Base-by-base conservation (phyloP, 2,113 vertebrate genomes). In the Falco punctatus region DNA sequence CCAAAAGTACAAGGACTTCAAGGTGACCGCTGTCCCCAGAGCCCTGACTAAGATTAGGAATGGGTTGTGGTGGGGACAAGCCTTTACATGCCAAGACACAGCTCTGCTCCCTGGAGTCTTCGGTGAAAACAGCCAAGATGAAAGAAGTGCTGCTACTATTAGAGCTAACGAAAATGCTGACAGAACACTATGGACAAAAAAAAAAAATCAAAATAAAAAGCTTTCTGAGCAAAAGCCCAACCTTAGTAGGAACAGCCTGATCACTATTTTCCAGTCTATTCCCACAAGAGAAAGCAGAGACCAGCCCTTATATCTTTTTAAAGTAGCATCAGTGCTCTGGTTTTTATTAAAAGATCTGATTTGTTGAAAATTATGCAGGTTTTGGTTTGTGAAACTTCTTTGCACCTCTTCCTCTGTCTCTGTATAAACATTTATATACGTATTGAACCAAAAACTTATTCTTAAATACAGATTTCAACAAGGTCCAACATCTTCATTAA, bases 281-380 rank as follows among this genome's bases (percentile, higher is more conserved):
- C 30, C 52, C 66, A 48, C 28, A 24, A 75, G 44, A 79, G 71
- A 86, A 94, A 75, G 78, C 79, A 88, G 32, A 90, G 62, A 82
- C 23, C 11, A 9, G 40, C 28, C 52, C 38, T 93, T 86, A 23
- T 7, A 24, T 24, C 54, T 33, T 93, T 92, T 85, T 59, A 42
- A 88, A 90, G 78, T 69, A 90, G 48, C 86, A 90, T 90, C 81
- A 40, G 49, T 72, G 67, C 57, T 93, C 90, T 96, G 92, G 48
- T 67, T 97, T 89, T 88, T 73, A 90, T 92, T 93, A 93, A 30
- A 66, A 88, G 42, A 26, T 30, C 42, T 71, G 27, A 71, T 95
- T 92, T 88, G 66, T 92, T 92, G 92, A 66, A 94, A 92, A 84
- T 79, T 44, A 78, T 42, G 38, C 81, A 64, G 17, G 10, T 87